Evolutionary conservation across 2,888 invertebrate species (phyloP).

Genomic region (Cephus spinipes): DNA sequence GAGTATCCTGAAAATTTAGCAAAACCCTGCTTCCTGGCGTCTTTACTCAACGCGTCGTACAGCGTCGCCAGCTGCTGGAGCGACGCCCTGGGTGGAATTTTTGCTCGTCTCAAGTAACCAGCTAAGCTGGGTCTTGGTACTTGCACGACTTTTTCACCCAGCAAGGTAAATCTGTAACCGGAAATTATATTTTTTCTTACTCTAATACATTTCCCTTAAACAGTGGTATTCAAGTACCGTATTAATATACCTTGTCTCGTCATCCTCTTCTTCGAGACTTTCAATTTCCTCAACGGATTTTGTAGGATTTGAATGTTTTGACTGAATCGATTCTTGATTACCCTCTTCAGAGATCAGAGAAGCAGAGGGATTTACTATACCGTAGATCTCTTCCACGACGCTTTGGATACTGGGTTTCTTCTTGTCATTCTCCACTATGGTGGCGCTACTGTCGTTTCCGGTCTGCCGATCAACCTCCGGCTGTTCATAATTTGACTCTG

Average conservation of each 20-base stretch:
- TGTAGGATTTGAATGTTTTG: neutral
- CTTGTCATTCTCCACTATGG: slow-evolving; percentile 9
- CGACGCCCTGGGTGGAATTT: slow-evolving; percentile 71
- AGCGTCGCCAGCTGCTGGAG: slow-evolving; percentile 72
- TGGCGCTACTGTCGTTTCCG: slow-evolving; percentile 17
- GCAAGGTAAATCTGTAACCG: slow-evolving; percentile 47
- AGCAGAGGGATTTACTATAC: slow-evolving; percentile 37
- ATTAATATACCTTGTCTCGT: slow-evolving; percentile 49
- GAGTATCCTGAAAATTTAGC: slow-evolving; percentile 76
- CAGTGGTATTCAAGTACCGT: neutral
- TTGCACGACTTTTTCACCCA: slow-evolving; percentile 57
- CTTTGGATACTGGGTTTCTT: slow-evolving; percentile 44
- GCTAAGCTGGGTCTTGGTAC: slow-evolving; percentile 57
- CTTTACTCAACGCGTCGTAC: slow-evolving; percentile 76
- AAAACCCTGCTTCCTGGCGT: slow-evolving; percentile 74
- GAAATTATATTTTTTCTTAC: neutral
- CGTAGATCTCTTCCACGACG: slow-evolving; percentile 46
- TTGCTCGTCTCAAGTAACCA: slow-evolving; percentile 66
- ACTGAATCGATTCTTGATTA: neutral
- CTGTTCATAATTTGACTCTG: slow-evolving; percentile 39
- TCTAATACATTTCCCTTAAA: neutral
- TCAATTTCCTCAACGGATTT: slow-evolving; percentile 36
- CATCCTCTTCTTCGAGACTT: slow-evolving; percentile 47
- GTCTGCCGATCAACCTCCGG: neutral
- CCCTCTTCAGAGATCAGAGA: neutral